Base-by-base conservation (phyloP, 2,113 vertebrate genomes). In the Bothrops jararaca region DNA sequence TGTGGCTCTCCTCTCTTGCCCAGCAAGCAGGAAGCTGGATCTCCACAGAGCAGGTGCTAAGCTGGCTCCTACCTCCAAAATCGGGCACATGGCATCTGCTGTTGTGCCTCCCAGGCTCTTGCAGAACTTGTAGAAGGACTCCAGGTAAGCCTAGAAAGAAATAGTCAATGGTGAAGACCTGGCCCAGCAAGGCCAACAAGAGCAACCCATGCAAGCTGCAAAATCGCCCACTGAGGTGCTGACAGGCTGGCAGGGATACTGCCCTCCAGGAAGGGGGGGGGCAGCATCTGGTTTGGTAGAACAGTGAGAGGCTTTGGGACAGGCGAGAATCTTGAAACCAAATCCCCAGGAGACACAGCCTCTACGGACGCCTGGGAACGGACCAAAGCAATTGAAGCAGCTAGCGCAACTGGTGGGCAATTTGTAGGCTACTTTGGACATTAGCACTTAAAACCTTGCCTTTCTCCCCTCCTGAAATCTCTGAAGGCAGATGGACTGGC, bases 91-190 rank as follows among this genome's bases (percentile, higher is more conserved):
- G 93, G 98, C 99, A 58, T 99, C 99, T 0, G 98, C 99, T 0
- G 99, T 99, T 87, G 99, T 99, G 94, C 99, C 99, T 45, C 99
- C 99, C n/a, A 99, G 96, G 0, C 97, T 97, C 86, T 98, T 98
- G 96, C 99, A 99, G 98, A 99, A 99, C 94, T 99, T 99, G 96
- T 99, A 99, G 97, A 99, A 99, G 89, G 99, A 99, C 95, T 99
- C 99, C 57, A 99, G 97, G 94, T 99, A 99, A 39, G 99, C 99
- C 99, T 99, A 93, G 58, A 92, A 95, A 12, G 45, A 50, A 42
- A 80, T 9, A 22, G 18, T 34, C 74, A 22, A 39, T 1, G 6
- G 34, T 80, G 34, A 42, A 39, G 34, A 39, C 7, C 74, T 22
- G 74, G 74, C 2, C 94, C 85, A 95, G 24, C 26, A 6, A 8